Conservation (phyloP, 2,888 invertebrate genomes). For the Cylloceria caligata region DNA sequence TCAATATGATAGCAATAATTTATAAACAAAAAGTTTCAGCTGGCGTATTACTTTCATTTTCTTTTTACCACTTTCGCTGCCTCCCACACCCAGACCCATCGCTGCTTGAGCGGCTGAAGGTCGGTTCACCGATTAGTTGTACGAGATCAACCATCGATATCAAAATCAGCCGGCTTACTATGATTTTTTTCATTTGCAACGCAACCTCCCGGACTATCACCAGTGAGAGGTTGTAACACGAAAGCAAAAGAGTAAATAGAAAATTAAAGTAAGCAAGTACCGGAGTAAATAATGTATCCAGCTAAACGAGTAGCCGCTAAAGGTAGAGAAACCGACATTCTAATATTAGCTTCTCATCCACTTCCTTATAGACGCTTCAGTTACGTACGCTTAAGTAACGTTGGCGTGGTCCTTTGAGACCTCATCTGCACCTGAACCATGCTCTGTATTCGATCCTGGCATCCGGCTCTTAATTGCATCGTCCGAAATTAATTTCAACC, state of each 20-base stretch:
- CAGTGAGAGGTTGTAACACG: neutral
- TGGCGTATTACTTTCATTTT: no score
- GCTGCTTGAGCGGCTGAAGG: no score
- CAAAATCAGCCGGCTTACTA: no score
- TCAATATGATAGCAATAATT: no score
- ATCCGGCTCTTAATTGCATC: conserved; percentile 81
- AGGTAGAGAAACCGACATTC: neutral
- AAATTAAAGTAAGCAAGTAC: neutral
- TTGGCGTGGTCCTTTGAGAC: conserved; percentile 6
- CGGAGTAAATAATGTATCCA: neutral
- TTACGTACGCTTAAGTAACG: conserved; percentile 8
- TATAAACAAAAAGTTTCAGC: no score
- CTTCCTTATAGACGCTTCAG: conserved; percentile 7
- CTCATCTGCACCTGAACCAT: conserved; percentile 20
- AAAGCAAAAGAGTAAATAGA: neutral
- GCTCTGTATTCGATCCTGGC: conserved; percentile 62
- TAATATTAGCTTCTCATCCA: neutral
- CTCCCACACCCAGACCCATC: no score
- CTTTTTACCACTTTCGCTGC: no score
- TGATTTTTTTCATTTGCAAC: no score
- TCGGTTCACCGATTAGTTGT: no score
- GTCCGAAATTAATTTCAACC: conserved; percentile 82
- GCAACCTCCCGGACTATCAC: no score
- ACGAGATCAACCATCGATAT: no score
- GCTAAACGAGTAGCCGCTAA: neutral